Percentiles rank a stretch among this genome's conserved stretches.
These are phyloP conservation scores for Acipenser oxyrinchus DNA, from an alignment of 2,797 vertebrate species.

Conservation along the genomic window DNA sequence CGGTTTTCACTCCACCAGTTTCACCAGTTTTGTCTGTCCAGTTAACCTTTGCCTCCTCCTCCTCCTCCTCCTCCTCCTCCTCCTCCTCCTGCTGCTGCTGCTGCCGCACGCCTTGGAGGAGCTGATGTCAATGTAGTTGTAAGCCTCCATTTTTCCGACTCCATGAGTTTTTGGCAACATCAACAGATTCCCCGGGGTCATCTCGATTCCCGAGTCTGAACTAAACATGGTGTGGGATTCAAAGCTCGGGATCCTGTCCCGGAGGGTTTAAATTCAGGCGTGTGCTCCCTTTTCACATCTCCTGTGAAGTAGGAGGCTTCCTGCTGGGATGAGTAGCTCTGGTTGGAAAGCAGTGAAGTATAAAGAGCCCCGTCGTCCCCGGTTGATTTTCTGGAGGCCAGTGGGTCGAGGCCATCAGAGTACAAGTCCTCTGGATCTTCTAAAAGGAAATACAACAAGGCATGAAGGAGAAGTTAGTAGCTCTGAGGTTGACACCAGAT, in stretches of 20 bases:
- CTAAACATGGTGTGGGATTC: constrained; percentile 71
- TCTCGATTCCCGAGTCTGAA: constrained; percentile 77
- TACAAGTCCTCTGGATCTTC: background rate
- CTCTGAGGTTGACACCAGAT: too few species aligned
- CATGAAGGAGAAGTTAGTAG: too few species aligned
- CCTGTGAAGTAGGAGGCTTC: constrained; percentile 76
- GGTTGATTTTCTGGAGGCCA: constrained; percentile 47
- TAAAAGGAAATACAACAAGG: too few species aligned
- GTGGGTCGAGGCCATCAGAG: background rate
- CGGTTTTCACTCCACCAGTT: constrained; percentile 4
- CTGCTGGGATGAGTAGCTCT: constrained; percentile 54
- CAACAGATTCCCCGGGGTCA: constrained; percentile 68
- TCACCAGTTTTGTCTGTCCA: constrained; percentile 24
- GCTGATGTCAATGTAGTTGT: constrained; percentile 94
- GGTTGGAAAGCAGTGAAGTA: constrained; percentile 80
- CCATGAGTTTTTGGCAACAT: constrained; percentile 66
- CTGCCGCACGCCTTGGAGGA: constrained; percentile 64
- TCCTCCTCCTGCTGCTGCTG: constrained; percentile 23
- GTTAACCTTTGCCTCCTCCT: constrained; percentile 3
- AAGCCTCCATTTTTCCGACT: constrained; percentile 76
- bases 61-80: background rate
- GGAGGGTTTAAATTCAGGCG: constrained; percentile 44
- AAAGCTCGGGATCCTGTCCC: constrained; percentile 61
- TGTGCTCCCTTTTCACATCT: constrained; percentile 53
- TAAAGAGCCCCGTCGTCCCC: constrained; percentile 74